phyloP scores from a whole-genome alignment of 2,888 invertebrate genomes.

The Augiades crinisus region DNA sequence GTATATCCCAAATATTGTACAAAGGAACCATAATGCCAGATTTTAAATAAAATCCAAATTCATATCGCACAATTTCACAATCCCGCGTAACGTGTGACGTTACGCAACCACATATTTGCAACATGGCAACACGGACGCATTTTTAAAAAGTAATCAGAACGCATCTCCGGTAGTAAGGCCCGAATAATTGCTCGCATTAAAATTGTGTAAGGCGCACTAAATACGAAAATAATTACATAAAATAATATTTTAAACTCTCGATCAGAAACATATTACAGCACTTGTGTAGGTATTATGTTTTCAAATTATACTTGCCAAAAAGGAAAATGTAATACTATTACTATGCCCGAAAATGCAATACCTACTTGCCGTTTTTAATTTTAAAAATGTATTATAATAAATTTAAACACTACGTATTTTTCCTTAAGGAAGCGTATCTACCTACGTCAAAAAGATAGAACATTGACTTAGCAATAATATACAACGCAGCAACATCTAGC shows the following conservation, averaged over 20 bases:
- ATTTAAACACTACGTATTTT: no score
- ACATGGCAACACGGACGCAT: conserved; percentile 7
- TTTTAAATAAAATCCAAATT: background rate
- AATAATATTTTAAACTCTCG: background rate
- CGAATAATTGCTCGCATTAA: conserved; percentile 5
- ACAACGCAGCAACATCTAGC: background rate
- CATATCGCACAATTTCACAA: background rate
- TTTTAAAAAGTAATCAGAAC: conserved; percentile 44
- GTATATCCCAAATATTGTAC: no score
- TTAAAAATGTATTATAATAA: background rate
- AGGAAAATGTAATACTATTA: no score
- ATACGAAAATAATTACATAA: background rate
- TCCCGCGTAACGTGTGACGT: background rate
- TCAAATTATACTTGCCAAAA: no score
- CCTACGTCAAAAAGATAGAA: background rate
- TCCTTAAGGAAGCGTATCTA: no score
- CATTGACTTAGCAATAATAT: background rate
- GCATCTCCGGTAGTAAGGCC: conserved; percentile 44
- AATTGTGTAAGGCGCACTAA: conserved; percentile 3
- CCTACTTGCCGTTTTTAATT: no score
- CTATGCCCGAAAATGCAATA: no score
- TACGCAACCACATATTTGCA: conserved; percentile 10
- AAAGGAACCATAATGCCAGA: no score
- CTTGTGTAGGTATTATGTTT: no score
- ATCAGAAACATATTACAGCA: background rate